Evolutionary conservation across 1,140 invertebrate genomes (phyloP), one percentile per base, ranked within the genome.

Genomic region (Acromyrmex echinatior): DNA sequence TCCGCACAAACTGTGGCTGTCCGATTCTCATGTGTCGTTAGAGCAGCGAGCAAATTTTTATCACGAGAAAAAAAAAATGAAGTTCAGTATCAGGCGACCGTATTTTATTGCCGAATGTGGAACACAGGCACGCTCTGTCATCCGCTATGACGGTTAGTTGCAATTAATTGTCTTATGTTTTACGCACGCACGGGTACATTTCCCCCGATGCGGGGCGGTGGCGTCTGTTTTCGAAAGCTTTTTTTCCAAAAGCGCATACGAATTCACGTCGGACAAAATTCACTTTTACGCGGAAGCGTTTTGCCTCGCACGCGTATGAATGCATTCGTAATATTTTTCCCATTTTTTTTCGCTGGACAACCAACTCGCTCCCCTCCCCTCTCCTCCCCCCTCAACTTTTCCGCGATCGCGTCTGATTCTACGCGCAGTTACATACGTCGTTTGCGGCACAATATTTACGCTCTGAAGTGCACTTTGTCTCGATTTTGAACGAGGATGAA

Each of bases 121-220:
- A 12, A 21, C 66, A 56, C 16, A 25, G 9, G 12, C 28, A 39
- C 14, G 31, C 18, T 45, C 16, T 56, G 51, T 80, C 62, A 81
- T 21, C n/a, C 31, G 63, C 16, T 71, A 76, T 60, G 70, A 76
- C 56, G 25, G 56, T 58, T 58, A 49, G 49, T 49, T 62, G 56
- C 70, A 62, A 84, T 84, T 84, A 84, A 84, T 84, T 74, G 80
- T 84, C 70, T 62, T 62, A 62, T n/a, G 68, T 49, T 82, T 49
- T 25, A 74, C 14, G 70, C 80, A 60, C 39, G 39, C 16, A 9
- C 1, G 14, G 62, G 10, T 51, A 73, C 80, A 62, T 76, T 51
- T 62, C 14, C 49, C 12, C 25, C 68, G 56, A 49, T 45, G 65
- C 21, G 18, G n/a, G n/a, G 6, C 25, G 25, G 65, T 62, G 45